Evolutionary conservation across 2,113 vertebrate species (phyloP), one percentile per base, ranked within the genome.

Genomic region (Pseudorhombus dupliciocellatus): DNA sequence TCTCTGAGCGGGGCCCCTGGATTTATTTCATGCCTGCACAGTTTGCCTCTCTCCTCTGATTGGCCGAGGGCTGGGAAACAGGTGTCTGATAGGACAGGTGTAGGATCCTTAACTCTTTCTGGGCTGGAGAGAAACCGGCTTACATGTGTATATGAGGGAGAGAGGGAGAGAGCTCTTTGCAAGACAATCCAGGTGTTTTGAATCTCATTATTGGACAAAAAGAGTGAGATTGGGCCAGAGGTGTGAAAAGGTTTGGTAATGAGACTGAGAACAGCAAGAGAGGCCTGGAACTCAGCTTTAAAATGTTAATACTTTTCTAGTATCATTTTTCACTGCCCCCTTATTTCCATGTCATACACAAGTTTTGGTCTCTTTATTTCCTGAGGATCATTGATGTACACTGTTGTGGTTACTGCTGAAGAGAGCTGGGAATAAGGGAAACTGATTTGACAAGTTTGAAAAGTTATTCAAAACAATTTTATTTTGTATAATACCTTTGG

Each of bases 11-110:
- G 50, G 66, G 66, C 57, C 75, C 71, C 69, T 74, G 66, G 80
- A 86, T 93, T 91, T 93, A 92, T 93, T 83, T 88, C 71, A 83
- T 84, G 54, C 77, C 58, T 66, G 84, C 25, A 54, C 71, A 86
- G 55, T 63, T 84, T 87, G 80, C 70, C 73, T 78, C 81, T 87
- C 12, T 7, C 14, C 26, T 73, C 88, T 90, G 90, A 94, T 94
- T 94, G 94, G 94, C 89, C 70, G 75, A 75, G 60, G 74, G 69
- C 14, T 18, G 25, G 54, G 74, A 87, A 82, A 92, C 94, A 94
- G 92, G 94, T 94, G 92, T 87, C 90, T 89, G 89, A 92, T 90
- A 87, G 89, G 87, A 94, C 93, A 94, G 93, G 93, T 94, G 93
- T 87, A 84, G 77, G 55, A 70, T 73, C 11, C 37, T 90, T 92